Evolutionary conservation across 2,113 vertebrate genomes (phyloP).

Genomic region (Hemibagrus wyckioides): DNA sequence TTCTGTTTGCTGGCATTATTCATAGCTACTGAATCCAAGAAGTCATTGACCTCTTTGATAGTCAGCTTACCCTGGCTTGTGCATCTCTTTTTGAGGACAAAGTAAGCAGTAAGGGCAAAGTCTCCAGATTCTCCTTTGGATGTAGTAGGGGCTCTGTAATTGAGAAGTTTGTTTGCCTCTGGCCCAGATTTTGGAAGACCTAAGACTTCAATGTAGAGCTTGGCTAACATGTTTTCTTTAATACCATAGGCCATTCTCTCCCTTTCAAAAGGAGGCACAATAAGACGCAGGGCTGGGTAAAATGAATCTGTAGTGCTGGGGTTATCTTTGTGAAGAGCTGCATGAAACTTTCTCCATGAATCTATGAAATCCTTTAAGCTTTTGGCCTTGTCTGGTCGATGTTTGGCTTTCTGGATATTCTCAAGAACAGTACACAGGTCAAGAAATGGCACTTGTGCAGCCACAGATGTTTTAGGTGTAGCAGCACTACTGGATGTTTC

Average conservation of each 20-base stretch:
- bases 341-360: conserved; percentile 91
- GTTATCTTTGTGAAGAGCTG: conserved; percentile 84
- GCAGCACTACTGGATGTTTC: conserved; percentile 57
- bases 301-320: conserved; percentile 87
- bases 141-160: conserved; percentile 85
- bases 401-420: conserved; percentile 85
- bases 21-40: conserved; percentile 84
- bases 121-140: conserved; percentile 86
- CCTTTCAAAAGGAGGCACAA: conserved; percentile 88
- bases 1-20: conserved; percentile 85
- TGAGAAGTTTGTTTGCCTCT: conserved; percentile 88
- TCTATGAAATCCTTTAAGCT: conserved; percentile 84
- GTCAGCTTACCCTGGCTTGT: conserved; percentile 80
- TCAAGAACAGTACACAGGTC: conserved; percentile 88
- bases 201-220: conserved; percentile 91
- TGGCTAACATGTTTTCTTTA: conserved; percentile 96
- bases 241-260: conserved; percentile 97
- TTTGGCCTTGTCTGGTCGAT: conserved; percentile 84
- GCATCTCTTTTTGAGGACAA: conserved; percentile 90
- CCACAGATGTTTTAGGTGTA: conserved; percentile 72
- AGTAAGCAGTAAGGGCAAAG: conserved; percentile 89
- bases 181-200: conserved; percentile 89
- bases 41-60: conserved; percentile 88
- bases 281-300: conserved; percentile 93
- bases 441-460: conserved; percentile 86